Base-by-base conservation (phyloP, 2,113 vertebrate species). In the Oncorhynchus kisutch region DNA sequence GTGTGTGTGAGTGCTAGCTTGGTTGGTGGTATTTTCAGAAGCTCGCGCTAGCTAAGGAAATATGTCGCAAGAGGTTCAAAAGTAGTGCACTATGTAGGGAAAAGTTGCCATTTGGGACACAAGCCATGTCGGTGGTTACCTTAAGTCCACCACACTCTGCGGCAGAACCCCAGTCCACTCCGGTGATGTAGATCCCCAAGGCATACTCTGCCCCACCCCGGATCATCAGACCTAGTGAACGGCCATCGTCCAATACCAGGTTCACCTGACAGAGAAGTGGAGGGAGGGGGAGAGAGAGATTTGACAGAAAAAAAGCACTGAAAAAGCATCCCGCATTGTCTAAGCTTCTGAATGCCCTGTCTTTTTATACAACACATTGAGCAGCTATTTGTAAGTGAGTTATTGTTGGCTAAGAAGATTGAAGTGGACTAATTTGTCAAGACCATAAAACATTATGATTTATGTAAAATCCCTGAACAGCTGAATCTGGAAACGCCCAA, bases 171-270 rank as follows among this genome's bases (percentile, higher is more conserved):
- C 94, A 90, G 89, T 99, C 97, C 84, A 99, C 96, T 0, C 98
- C 98, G 0, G 98, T 97, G 93, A 99, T 95, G 89, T 98, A 99
- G 84, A 99, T 97, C 45, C 98, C 98, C 73, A 99, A 89, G 24
- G 96, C 95, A 3, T 98, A 99, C 66, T 99, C 98, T 0, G 96
- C 95, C 73, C 98, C 98, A 3, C 98, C 98, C 0, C 98, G 93
- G 83, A 99, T 97, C 85, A 98, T 98, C 72, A 99, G 93, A 57
- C 98, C 98, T 83, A 99, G 91, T 64, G 97, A 97, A 0, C 95
- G 96, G 5, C 97, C 98, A 1, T 98, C 95, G 0, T 96, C 95
- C 90, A 99, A 88, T 39, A 99, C 95, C 91, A 99, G 85, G 85
- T 99, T 99, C 76, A 99, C 98, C 97, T 99, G 87, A 69, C 13